These are phyloP conservation scores for Drosophila helvetica DNA, from an alignment of 2,888 invertebrate species.

Conservation along the genomic window DNA sequence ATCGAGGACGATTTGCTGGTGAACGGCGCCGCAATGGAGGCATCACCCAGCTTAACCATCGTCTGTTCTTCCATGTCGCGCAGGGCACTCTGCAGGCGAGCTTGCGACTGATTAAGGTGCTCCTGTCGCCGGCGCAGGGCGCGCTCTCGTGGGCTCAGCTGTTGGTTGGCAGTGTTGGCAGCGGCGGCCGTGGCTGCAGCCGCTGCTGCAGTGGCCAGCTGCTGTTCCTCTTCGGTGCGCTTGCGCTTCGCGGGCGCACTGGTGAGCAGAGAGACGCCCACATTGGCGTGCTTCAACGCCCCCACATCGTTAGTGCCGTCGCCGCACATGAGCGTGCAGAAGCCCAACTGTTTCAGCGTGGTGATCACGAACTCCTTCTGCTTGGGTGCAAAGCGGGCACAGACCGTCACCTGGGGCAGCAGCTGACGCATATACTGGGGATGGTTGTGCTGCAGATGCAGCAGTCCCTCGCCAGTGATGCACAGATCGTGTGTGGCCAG, in stretches of 20 bases:
- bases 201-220: conserved; percentile 48
- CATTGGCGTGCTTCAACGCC: conserved; percentile 98
- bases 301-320: conserved; percentile 99
- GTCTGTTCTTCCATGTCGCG: conserved; percentile 94
- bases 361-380: conserved; percentile 98
- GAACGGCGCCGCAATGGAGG: conserved; percentile 99
- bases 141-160: conserved; percentile 80
- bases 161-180: conserved; percentile 61
- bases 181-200: conserved; percentile 47
- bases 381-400: conserved; percentile 98
- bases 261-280: conserved; percentile 95
- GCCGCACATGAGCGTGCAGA: conserved; percentile 98
- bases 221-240: conserved; percentile 64
- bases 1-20: conserved; percentile 98
- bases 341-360: conserved; percentile 92
- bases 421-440: conserved; percentile 88
- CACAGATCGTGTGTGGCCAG: conserved; percentile 94
- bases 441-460: conserved; percentile 88
- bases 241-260: conserved; percentile 88
- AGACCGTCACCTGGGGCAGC: conserved; percentile 94
- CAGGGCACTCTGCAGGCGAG: conserved; percentile 85
- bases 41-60: conserved; percentile 98
- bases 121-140: conserved; percentile 80
- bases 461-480: conserved; percentile 95
- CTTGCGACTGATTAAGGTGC: conserved; percentile 79